Evolutionary conservation across 1,140 invertebrate genomes (phyloP), one percentile per base, ranked within the genome.

Genomic region (Pteromalus puparum): DNA sequence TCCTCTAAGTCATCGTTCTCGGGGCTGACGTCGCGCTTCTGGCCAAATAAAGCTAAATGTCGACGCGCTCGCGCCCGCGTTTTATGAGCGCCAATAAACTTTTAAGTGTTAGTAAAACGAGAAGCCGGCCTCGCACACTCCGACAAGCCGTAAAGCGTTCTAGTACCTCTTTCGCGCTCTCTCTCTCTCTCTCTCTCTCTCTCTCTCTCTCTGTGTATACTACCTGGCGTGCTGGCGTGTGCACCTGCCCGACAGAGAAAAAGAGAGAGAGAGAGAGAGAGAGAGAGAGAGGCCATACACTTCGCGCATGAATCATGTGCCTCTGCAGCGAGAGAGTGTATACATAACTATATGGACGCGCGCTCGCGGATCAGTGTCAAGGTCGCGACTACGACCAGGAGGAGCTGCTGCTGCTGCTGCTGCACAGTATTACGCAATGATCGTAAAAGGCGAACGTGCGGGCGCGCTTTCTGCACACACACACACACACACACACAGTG

Each of bases 61-160:
- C 88, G 53, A 61, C 53, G 53, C 28, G 34, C 38, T 6, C 38
- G 42, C 42, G 18, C 12, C 12, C 21, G 72, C 74, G 84, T 90
- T 93, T 93, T 93, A 93, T 87, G 90, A 86, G 89, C 87, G 89
- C 89, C 92, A 93, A 93, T 93, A 93, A 93, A 93, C 88, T 92
- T 93, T 93, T 93, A 93, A 92, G 92, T 92, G 92, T 93, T 91
- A 90, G 90, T 92, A 90, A 92, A 93, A 93, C 90, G 90, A 88
- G 85, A 84, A 85, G 74, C 78, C 82, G 73, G 81, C 81, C 81
- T 76, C 81, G 53, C 53, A 61, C 53, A 61, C 53, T 30, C 72
- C 83, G 74, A 81, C 83, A 80, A 80, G 77, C 84, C 84, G 74
- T 81, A 85, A 85, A 85, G 53, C 70, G 67, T 61, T 77, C 78